A percentile compares a stretch with the other conserved stretches of the same genome.
Conservation (phyloP, 2,113 vertebrate genomes). For the Pogonocichla stellata region DNA sequence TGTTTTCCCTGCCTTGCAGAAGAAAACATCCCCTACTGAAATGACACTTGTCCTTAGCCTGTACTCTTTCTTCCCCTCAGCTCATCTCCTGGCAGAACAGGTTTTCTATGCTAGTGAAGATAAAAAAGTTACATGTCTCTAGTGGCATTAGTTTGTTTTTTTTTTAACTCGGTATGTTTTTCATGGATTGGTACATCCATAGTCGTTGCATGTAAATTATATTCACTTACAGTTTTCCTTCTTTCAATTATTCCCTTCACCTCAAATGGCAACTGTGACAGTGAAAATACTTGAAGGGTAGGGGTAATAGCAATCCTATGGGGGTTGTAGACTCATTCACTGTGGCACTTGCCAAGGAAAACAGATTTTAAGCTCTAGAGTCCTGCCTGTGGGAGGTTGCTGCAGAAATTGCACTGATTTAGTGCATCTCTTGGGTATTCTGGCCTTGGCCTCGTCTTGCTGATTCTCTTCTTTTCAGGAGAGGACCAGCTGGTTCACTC, state of each 20-base stretch:
- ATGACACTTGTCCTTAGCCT: background rate
- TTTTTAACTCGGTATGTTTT: background rate
- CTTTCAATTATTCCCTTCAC: background rate
- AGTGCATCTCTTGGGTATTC: slow-evolving; percentile 40
- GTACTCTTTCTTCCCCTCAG: background rate
- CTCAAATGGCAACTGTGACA: background rate
- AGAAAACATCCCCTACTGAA: background rate
- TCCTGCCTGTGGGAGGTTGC: slow-evolving; percentile 47
- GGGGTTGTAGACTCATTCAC: background rate
- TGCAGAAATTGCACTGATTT: slow-evolving; percentile 43
- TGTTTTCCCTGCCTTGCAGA: background rate
- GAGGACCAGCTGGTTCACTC: slow-evolving; percentile 43
- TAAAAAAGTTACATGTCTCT: background rate
- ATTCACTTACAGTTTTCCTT: background rate
- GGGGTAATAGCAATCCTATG: background rate
- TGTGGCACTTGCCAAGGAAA: slow-evolving; percentile 40
- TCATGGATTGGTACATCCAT: background rate
- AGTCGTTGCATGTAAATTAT: background rate
- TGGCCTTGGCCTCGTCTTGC: slow-evolving; percentile 10
- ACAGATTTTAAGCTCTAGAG: slow-evolving; percentile 61
- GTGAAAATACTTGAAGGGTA: slow-evolving; percentile 5
- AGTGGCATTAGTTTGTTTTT: background rate
- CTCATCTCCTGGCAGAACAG: background rate
- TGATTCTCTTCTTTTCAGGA: slow-evolving; percentile 31
- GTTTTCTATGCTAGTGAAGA: background rate